Evolutionary conservation across 2,888 invertebrate genomes (phyloP), one percentile per base, ranked within the genome.

Genomic region (Hypsopygia costalis): DNA sequence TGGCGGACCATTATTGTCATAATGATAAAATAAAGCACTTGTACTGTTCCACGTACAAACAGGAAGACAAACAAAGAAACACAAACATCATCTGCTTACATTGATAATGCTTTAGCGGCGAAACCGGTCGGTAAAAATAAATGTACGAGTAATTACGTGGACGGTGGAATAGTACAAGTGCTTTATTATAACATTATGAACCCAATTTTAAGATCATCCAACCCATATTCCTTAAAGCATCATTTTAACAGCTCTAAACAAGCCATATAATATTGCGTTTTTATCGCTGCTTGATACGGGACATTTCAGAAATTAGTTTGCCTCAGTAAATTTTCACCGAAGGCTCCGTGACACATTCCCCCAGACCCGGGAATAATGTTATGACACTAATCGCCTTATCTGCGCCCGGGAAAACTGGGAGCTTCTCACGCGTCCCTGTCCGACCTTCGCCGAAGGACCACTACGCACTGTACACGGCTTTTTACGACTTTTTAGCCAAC

Each of bases 371-470:
- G 44, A 43, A 46, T 46, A 54, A 54, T 56, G 50, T 59, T 57
- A 57, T 59, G 58, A 52, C 58, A 51, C 52, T 62, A 62, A 62
- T 61, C 62, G 55, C 40, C 55, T 61, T 61, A 61, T 59, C 58
- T 50, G 20, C 34, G 37, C 39, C 44, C 40, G 32, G 37, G 38
- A 30, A 12, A 39, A 32, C 32, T 11, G 34, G 12, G 46, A 9
- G 29, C 36, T 34, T 20, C 35, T 11, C 7, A n/a, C 16, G n/a
- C 33, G 10, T 36, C 43, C 38, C 21, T 32, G 27, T 34, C 12
- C 34, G 32, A 43, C 28, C 33, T 41, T 44, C 34, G 37, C 8
- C 22, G 34, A 37, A 27, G 41, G 38, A 28, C 27, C 29, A 25
- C 12, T 16, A 27, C 31, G 33, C 25, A n/a, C 28, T 1, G 16